Percentiles rank a stretch among this genome's conserved stretches.
Conservation (phyloP, 2,888 invertebrate species). For the Oxycera nigricornis region DNA sequence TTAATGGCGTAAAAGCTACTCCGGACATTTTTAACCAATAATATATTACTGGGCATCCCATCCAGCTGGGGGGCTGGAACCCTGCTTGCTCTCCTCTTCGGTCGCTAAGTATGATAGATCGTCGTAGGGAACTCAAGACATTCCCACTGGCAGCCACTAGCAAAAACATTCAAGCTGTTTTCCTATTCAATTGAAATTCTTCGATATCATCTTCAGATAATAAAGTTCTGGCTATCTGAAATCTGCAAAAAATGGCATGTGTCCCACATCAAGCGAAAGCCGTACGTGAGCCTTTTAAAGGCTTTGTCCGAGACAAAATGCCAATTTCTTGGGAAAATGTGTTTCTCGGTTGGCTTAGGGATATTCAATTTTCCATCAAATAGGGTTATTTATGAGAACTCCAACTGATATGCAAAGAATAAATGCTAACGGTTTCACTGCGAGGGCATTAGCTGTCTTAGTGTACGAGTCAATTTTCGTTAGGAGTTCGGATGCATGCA, state of each 20-base stretch:
- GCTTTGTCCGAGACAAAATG: neutral
- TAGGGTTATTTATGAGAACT: neutral
- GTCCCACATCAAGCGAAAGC: neutral
- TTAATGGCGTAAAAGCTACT: too few relatives aligned
- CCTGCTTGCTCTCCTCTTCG: too few relatives aligned
- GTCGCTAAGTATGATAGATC: too few relatives aligned
- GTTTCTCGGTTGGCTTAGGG: neutral
- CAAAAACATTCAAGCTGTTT: neutral
- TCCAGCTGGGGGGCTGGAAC: too few relatives aligned
- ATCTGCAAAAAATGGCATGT: neutral
- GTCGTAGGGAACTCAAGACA: neutral
- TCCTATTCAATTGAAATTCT: neutral
- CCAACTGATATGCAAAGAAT: neutral
- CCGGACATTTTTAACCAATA: too few relatives aligned
- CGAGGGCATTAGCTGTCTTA: too few relatives aligned
- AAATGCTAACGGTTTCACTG: neutral
- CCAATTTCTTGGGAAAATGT: neutral
- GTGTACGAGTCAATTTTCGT: too few relatives aligned
- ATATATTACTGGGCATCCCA: too few relatives aligned
- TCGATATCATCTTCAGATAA: neutral
- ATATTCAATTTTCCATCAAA: neutral
- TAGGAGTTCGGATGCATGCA: too few relatives aligned
- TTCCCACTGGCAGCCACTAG: neutral
- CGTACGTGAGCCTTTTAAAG: neutral
- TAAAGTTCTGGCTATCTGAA: neutral